These are phyloP conservation scores for Gopherus evgoodei DNA, from an alignment of 2,113 vertebrate species.

Conservation along the genomic window DNA sequence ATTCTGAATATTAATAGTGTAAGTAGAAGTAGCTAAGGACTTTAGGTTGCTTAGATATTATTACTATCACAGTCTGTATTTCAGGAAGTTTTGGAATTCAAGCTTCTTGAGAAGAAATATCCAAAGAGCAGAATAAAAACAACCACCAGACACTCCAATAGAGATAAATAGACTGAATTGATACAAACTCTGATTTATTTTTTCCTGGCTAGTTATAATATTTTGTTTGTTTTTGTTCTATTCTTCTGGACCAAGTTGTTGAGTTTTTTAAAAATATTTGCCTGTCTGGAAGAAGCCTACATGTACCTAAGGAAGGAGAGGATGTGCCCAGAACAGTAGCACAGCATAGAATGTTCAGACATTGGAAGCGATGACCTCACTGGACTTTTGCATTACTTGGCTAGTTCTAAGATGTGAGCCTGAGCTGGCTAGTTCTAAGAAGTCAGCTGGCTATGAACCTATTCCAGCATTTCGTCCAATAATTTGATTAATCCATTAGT, in stretches of 20 bases:
- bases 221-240: slow-evolving; percentile 33
- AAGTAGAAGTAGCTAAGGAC: slow-evolving; percentile 32
- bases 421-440: not conserved
- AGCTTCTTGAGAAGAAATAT: slow-evolving; percentile 36
- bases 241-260: slow-evolving; percentile 30
- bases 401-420: not conserved
- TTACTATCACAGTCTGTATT: slow-evolving; percentile 40
- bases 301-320: slow-evolving; percentile 34
- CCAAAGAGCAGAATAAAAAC: slow-evolving; percentile 62
- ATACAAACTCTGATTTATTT: not conserved
- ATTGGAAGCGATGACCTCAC: slow-evolving; percentile 26
- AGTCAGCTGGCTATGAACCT: not conserved
- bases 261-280: not conserved
- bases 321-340: slow-evolving; percentile 56
- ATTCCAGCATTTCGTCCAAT: slow-evolving; percentile 11
- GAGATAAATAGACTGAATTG: slow-evolving; percentile 63
- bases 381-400: slow-evolving; percentile 15
- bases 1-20: slow-evolving; percentile 20
- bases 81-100: slow-evolving; percentile 55
- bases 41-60: slow-evolving; percentile 46
- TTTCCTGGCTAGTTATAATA: slow-evolving; percentile 28
- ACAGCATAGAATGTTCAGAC: slow-evolving; percentile 58
- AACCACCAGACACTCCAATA: slow-evolving; percentile 49
- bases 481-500: not conserved
- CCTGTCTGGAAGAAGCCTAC: not conserved